Evolutionary conservation across 1,140 invertebrate genomes (phyloP).

Genomic region (Macrobrachium rosenbergii): DNA sequence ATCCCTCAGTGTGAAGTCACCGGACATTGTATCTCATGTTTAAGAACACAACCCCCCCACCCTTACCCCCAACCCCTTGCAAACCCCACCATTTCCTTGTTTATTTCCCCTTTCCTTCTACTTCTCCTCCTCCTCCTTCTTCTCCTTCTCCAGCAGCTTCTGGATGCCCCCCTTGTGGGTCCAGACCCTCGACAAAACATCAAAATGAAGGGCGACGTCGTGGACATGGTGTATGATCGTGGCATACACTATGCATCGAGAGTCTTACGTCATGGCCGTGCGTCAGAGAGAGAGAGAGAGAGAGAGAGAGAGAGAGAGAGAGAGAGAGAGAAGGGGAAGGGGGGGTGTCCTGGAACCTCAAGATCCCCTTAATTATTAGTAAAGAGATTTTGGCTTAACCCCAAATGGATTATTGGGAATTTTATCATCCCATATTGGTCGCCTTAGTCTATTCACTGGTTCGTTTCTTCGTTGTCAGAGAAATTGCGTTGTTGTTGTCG

Average conservation of each 20-base stretch:
- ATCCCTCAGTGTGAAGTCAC: no score
- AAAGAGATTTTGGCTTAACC: constrained; percentile 11
- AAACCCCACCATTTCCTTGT: not conserved
- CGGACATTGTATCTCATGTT: no score
- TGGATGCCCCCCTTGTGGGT: not conserved
- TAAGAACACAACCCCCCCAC: no score
- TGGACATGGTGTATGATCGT: not conserved
- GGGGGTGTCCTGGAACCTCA: not conserved
- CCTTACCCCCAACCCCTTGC: no score
- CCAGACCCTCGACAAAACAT: not conserved
- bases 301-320: constrained; percentile 40
- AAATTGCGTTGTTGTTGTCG: no score
- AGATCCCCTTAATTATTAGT: not conserved
- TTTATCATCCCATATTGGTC: no score
- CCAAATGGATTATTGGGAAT: not conserved
- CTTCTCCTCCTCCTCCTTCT: not conserved
- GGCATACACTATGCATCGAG: not conserved
- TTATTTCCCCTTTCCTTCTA: not conserved
- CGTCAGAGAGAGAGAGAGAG: constrained; percentile 19
- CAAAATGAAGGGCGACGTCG: not conserved
- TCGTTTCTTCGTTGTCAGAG: no score
- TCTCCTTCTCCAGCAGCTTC: not conserved
- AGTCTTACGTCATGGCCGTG: not conserved
- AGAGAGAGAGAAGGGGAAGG: not conserved
- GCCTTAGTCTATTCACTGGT: no score